These are phyloP conservation scores for Clunio marinus DNA, from an alignment of 2,888 invertebrate species.

Conservation along the genomic window DNA sequence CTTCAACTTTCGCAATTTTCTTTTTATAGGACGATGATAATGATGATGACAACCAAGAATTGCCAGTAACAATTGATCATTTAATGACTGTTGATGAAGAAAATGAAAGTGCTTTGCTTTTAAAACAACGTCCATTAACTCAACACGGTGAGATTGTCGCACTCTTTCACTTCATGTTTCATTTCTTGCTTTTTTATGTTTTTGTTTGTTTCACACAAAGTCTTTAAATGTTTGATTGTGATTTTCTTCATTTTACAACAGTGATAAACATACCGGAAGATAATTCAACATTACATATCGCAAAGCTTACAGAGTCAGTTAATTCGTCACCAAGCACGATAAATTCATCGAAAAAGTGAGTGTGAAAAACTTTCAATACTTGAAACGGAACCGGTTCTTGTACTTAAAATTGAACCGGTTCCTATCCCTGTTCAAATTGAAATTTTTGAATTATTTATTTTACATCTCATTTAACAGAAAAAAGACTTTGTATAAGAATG, in stretches of 20 bases:
- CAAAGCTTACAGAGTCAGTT: slow-evolving; percentile 33
- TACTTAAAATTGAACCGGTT: too few species aligned
- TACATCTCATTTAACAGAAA: too few species aligned
- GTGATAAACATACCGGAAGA: slow-evolving; percentile 40
- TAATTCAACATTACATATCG: not conserved
- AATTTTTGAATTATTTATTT: too few species aligned
- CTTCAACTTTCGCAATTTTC: not conserved
- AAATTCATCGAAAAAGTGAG: slow-evolving; percentile 20
- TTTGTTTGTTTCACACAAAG: not conserved
- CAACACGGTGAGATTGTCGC: slow-evolving; percentile 40
- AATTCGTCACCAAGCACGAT: slow-evolving; percentile 39
- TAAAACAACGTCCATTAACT: slow-evolving; percentile 45
- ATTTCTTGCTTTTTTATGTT: slow-evolving; percentile 10
- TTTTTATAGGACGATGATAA: slow-evolving; percentile 47
- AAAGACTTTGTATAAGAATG: not conserved
- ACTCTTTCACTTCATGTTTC: not conserved
- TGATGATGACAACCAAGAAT: slow-evolving; percentile 49
- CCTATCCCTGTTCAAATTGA: too few species aligned
- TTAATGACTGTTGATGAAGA: slow-evolving; percentile 47
- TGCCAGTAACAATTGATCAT: slow-evolving; percentile 38
- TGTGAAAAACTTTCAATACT: not conserved
- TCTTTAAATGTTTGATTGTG: slow-evolving; percentile 1
- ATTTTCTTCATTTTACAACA: slow-evolving; percentile 2
- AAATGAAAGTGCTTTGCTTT: slow-evolving; percentile 53
- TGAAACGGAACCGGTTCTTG: too few species aligned